Evolutionary conservation across 2,113 vertebrate genomes (phyloP).

Genomic region (Microcebus murinus): DNA sequence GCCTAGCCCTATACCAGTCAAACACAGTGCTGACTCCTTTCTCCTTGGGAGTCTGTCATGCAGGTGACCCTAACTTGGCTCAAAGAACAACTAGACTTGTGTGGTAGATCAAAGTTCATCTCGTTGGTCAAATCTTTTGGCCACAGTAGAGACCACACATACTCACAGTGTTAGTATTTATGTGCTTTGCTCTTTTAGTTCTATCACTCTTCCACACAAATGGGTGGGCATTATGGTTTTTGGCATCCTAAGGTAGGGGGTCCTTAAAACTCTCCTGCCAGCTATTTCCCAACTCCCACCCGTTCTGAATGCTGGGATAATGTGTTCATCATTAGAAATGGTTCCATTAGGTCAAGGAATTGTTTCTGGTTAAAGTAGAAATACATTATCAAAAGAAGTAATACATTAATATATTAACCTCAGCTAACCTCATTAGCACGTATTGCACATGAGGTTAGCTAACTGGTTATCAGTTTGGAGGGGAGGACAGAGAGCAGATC

Average conservation of each 20-base stretch:
- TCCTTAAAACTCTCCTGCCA: neutral
- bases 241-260: neutral
- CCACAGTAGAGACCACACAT: neutral
- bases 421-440: neutral
- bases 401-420: neutral
- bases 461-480: neutral
- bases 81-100: neutral
- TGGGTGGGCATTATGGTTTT: neutral
- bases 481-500: neutral
- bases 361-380: conserved; percentile 21
- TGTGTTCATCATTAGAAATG: neutral
- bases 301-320: neutral
- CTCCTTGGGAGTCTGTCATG: neutral
- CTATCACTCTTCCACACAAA: neutral
- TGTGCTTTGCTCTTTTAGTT: neutral
- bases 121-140: neutral
- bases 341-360: neutral
- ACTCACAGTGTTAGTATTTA: neutral
- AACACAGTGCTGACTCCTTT: neutral
- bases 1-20: neutral
- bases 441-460: neutral
- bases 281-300: neutral
- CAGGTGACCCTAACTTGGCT: neutral
- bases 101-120: neutral
- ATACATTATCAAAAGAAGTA: neutral